A percentile compares a stretch with the other conserved stretches of the same genome.
These are phyloP conservation scores for Garra rufa DNA, from an alignment of 2,113 vertebrate genomes.

Conservation along the genomic window DNA sequence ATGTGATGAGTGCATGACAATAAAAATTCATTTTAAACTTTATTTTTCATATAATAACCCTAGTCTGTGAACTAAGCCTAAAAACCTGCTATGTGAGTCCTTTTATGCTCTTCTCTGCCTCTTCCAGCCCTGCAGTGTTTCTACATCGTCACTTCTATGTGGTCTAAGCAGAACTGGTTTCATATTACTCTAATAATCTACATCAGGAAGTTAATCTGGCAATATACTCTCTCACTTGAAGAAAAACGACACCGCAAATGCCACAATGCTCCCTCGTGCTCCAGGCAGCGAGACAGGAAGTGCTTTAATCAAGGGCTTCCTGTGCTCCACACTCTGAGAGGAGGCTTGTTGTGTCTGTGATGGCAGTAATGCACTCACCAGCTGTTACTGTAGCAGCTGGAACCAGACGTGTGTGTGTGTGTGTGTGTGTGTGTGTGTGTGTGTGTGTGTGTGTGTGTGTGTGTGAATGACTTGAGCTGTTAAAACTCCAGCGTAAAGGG, in stretches of 20 bases:
- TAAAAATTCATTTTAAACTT: no score
- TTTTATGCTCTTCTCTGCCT: background rate
- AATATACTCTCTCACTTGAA: constrained; percentile 46
- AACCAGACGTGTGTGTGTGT: constrained; percentile 14
- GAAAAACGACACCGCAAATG: constrained; percentile 52
- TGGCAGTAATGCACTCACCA: constrained; percentile 61
- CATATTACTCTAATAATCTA: constrained; percentile 52
- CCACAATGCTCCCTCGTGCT: constrained; percentile 56
- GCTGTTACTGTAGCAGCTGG: constrained; percentile 61
- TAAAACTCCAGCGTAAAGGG: background rate
- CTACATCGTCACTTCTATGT: constrained; percentile 37
- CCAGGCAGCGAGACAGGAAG: constrained; percentile 70
- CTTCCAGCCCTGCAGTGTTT: background rate
- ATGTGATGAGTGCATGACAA: background rate
- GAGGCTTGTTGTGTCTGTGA: constrained; percentile 70
- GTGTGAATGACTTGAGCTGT: constrained; percentile 25
- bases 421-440: background rate
- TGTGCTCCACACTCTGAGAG: constrained; percentile 50
- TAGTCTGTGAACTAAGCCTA: background rate
- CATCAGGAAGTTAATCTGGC: constrained; percentile 37
- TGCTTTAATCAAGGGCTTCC: constrained; percentile 74
- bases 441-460: background rate
- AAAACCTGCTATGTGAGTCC: background rate
- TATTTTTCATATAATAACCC: background rate
- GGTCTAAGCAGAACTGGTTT: constrained; percentile 29